phyloP scores from a whole-genome alignment of 2,113 vertebrate genomes.

The Corydoras maculifer region DNA sequence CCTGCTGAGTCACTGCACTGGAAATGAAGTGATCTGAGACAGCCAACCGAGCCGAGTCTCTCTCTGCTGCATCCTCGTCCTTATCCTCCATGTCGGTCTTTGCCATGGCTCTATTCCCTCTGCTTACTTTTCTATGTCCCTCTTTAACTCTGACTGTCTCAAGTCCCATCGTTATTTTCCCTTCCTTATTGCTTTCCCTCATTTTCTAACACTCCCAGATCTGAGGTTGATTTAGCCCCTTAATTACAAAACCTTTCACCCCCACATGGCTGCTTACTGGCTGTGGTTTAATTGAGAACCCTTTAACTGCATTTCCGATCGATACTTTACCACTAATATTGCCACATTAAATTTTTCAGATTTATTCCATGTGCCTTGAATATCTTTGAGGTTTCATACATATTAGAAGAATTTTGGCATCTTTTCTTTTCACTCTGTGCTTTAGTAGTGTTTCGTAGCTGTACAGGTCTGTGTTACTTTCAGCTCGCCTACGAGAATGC shows the following conservation, averaged over 20 bases:
- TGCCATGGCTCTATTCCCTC: constrained; percentile 3
- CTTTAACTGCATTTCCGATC: no score
- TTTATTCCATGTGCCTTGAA: no score
- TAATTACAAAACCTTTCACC: no score
- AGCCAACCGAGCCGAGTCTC: neutral
- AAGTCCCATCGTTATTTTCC: neutral
- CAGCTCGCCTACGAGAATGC: neutral
- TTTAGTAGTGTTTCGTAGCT: neutral
- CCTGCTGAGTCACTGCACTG: constrained; percentile 34
- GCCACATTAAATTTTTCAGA: no score
- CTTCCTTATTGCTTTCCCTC: neutral
- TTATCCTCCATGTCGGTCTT: constrained; percentile 7
- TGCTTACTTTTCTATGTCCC: neutral
- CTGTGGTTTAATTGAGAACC: no score
- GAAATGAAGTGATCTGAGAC: constrained; percentile 7
- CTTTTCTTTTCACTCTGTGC: no score
- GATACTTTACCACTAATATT: no score
- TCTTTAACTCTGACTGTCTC: neutral
- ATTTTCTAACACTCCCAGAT: neutral
- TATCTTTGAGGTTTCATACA: no score
- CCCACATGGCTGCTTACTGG: no score
- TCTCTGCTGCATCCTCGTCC: neutral
- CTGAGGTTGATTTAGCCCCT: no score
- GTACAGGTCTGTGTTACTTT: no score
- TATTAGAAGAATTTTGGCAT: no score